Base-by-base conservation (phyloP, 2,113 vertebrate genomes). In the Chinchilla lanigera region DNA sequence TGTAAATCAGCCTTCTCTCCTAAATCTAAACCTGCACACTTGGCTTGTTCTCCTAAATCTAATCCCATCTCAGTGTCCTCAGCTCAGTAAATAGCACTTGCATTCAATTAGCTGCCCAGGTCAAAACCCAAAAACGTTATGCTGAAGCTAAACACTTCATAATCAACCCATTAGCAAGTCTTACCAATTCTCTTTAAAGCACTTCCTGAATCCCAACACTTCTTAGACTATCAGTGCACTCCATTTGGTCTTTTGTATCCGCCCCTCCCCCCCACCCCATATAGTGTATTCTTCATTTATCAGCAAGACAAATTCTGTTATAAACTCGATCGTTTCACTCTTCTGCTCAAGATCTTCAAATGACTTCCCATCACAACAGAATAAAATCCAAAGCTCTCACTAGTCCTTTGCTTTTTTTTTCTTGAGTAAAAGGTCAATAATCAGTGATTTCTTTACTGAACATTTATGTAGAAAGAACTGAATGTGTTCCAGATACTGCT, bases 291-390 rank as follows among this genome's bases (percentile, higher is more conserved):
- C 38, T 86, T 83, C 56, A 61, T 41, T 95, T 73, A 71, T 30
- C 61, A 93, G 61, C 54, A 86, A 58, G 44, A 61, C 7, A 16
- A 16, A 14, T 56, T 33, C 41, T 61, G 10, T 56, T 71, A 16
- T 65, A 82, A 77, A 86, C 69, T 20, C 65, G 82, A 89, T 71
- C 0, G 5, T 63, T 69, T 88, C 33, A 41, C 10, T 52, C 69
- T 81, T 65, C 88, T 95, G 47, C 50, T 92, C 38, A 47, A 47
- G 94, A 65, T 77, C 58, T 78, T 91, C 56, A 86, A 86, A 38
- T 85, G 30, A 67, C 56, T 82, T 91, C n/a, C 28, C 28, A 35
- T 35, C 33, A 52, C 38, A 84, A 87, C 93, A 86, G 65, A 94
- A 75, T 85, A 85, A 61, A 90, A 87, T 52, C 71, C 44, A 78